Conservation (phyloP, 2,797 vertebrate species). For the Xiphophorus birchmanni region DNA sequence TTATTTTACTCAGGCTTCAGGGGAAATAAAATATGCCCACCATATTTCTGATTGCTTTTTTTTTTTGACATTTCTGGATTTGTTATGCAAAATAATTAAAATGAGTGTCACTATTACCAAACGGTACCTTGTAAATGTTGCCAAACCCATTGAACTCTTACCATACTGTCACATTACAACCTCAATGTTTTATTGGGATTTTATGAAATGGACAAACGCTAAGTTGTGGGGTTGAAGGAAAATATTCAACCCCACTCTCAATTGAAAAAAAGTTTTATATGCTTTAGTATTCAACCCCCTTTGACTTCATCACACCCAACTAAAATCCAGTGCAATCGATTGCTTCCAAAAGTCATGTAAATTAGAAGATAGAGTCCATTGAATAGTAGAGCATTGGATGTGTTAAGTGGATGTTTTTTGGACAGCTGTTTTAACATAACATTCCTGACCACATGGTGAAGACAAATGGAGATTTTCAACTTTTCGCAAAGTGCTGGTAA, state of each 20-base stretch:
- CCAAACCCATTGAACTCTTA: neutral
- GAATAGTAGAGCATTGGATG: neutral
- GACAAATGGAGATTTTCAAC: neutral
- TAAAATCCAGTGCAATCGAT: neutral
- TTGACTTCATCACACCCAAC: neutral
- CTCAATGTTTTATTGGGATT: neutral
- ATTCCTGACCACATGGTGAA: neutral
- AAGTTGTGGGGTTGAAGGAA: neutral
- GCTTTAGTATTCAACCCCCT: neutral
- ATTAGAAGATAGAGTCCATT: neutral
- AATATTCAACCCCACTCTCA: neutral
- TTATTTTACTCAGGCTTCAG: constrained; percentile 52
- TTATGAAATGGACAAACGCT: neutral
- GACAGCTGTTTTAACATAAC: neutral
- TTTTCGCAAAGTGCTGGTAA: neutral
- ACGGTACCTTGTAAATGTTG: neutral
- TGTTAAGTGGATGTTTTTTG: neutral
- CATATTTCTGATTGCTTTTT: constrained; percentile 39
- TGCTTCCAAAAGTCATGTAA: neutral
- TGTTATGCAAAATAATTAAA: constrained; percentile 55
- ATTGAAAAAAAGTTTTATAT: neutral
- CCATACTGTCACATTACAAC: neutral
- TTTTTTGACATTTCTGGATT: constrained; percentile 31
- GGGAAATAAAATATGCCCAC: constrained; percentile 21
- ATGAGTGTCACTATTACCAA: neutral